These are phyloP conservation scores for Nemurella pictetii DNA, from an alignment of 2,888 invertebrate genomes.

Conservation along the genomic window DNA sequence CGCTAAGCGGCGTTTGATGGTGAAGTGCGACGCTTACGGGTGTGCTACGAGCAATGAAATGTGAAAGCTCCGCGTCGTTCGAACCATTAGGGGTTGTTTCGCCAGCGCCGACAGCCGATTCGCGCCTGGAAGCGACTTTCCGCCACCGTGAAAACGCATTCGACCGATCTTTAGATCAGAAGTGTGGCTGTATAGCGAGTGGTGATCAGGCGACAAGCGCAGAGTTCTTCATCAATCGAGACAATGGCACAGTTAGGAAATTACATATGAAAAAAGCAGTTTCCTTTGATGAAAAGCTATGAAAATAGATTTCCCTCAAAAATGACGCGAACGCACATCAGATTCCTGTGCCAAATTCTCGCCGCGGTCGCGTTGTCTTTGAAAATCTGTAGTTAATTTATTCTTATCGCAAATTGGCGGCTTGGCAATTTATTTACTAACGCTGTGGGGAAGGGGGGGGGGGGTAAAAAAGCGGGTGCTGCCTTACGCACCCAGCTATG, in stretches of 20 bases:
- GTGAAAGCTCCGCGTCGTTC: not conserved
- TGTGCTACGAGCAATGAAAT: not conserved
- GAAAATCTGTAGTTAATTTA: not conserved
- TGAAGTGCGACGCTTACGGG: not conserved
- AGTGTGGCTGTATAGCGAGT: not conserved
- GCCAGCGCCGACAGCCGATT: not conserved
- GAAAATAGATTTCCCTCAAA: not conserved
- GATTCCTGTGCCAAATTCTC: not conserved
- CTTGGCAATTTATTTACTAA: not conserved
- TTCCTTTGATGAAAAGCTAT: not conserved
- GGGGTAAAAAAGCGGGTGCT: not conserved
- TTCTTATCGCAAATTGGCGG: not conserved
- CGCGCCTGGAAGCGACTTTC: not conserved
- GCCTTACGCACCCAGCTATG: not conserved
- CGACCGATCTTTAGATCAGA: not conserved
- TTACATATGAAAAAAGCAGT: not conserved
- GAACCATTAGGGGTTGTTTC: conserved; percentile 10
- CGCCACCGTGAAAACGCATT: not conserved
- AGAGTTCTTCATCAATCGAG: not conserved
- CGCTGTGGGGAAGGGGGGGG: no score
- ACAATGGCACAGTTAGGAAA: not conserved
- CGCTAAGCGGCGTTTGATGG: not conserved
- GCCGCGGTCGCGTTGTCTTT: not conserved
- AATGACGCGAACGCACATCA: not conserved
- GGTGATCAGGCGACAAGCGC: not conserved